Evolutionary conservation across 2,888 invertebrate species (phyloP), one percentile per base, ranked within the genome.

Genomic region (Seira musarum): DNA sequence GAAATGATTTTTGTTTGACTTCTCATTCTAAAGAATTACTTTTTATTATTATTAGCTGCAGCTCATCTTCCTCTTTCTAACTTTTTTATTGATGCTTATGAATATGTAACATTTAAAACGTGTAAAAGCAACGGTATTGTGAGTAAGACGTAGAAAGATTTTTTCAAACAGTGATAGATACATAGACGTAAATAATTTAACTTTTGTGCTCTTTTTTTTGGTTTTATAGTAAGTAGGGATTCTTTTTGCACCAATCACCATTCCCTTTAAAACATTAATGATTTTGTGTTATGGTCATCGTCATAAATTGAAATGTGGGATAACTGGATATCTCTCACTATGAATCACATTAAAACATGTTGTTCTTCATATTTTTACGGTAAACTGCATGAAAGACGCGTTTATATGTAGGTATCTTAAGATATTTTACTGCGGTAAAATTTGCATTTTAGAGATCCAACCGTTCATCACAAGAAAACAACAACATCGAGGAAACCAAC

Each of bases 301-400:
- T 49, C 69, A 60, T 53, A 69, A 60, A 60, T 60, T 69, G 57
- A 69, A 69, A 69, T 69, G 60, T 69, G 69, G 69, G 69, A 69
- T 69, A 60, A 60, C 57, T 69, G 69, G 69, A 68, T 68, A 68
- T 68, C 46, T 68, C 15, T 53, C 46, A 8, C 30, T 13, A 21
- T 60, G 60, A 60, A 60, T 60, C 60, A 60, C 60, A 60, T 60
- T 60, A 60, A 60, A 60, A 60, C 60, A 60, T 60, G 60, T 60
- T 60, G n/a, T 60, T 60, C 21, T 22, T 60, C 17, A 49, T 49
- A 49, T 49, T 60, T 22, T 21, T 60, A 60, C 60, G 2, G 60
- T 60, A 60, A 60, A 60, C 21, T 60, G 60, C 21, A 60, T 21
- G 15, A 60, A 30, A 60, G 60, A 60, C 21, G 60, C 60, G 60